Percentiles rank a stretch among this genome's conserved stretches.
phyloP scores from a whole-genome alignment of 2,888 invertebrate genomes.

The Andrena bucephala region DNA sequence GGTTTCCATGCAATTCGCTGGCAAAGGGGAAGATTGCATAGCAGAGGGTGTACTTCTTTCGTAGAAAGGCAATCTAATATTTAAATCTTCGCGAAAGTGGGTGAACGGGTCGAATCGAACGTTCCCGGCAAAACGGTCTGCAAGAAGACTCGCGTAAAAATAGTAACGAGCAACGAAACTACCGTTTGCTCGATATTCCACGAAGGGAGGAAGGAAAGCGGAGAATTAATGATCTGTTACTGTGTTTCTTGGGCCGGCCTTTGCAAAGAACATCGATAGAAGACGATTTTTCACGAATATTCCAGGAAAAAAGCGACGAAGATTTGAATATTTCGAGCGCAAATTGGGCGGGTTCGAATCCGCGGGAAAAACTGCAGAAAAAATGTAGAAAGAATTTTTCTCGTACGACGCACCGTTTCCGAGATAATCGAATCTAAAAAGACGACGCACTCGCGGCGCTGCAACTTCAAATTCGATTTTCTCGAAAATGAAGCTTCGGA shows the following conservation, averaged over 20 bases:
- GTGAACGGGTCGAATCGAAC: constrained; percentile 40
- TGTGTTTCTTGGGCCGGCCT: too few relatives aligned
- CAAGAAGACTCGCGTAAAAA: constrained; percentile 8
- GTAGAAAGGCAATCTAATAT: constrained; percentile 60
- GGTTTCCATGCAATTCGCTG: not conserved
- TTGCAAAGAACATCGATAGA: too few relatives aligned
- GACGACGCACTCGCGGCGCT: too few relatives aligned
- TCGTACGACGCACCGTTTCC: not conserved
- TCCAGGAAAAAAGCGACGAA: too few relatives aligned
- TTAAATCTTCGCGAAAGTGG: constrained; percentile 53
- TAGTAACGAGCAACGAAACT: not conserved
- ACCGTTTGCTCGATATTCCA: not conserved
- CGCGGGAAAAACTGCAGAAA: not conserved
- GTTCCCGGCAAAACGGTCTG: not conserved
- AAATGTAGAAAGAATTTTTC: not conserved
- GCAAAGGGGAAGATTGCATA: constrained; percentile 18
- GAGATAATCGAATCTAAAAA: not conserved
- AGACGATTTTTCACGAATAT: too few relatives aligned
- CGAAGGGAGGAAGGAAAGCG: not conserved
- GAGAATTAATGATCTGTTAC: too few relatives aligned
- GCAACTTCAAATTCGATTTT: too few relatives aligned
- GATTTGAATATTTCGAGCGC: too few relatives aligned
- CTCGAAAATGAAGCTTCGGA: too few relatives aligned
- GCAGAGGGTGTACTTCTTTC: constrained; percentile 51
- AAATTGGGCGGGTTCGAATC: not conserved